These are phyloP conservation scores for Laterallus jamaicensis DNA, from an alignment of 2,113 vertebrate genomes.

Conservation along the genomic window DNA sequence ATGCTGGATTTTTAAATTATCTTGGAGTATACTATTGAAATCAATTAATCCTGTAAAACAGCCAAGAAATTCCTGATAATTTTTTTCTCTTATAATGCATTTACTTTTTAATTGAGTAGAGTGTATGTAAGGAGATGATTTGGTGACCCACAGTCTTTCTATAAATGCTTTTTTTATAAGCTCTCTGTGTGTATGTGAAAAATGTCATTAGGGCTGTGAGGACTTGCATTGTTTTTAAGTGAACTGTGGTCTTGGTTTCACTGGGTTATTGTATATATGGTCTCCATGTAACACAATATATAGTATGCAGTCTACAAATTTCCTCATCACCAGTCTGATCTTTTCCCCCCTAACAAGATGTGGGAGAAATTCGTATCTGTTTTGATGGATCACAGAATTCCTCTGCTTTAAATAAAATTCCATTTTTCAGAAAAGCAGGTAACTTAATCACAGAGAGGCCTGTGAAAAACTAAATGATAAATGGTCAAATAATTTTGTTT, in stretches of 20 bases:
- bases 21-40: background rate
- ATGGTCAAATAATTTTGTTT: background rate
- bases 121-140: background rate
- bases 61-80: background rate
- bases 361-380: background rate
- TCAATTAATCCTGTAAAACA: background rate
- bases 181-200: background rate
- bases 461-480: background rate
- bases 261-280: background rate
- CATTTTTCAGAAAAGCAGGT: background rate
- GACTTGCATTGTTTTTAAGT: background rate
- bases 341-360: background rate
- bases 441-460: background rate
- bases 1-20: background rate
- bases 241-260: background rate
- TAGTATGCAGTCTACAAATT: background rate
- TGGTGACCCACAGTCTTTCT: background rate
- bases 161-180: background rate
- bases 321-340: background rate
- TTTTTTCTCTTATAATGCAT: background rate
- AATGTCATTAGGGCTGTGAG: background rate
- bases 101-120: constrained; percentile 27
- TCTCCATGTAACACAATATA: background rate
- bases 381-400: background rate
- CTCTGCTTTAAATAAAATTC: background rate